Percentiles rank a stretch among this genome's conserved stretches.
phyloP scores from a whole-genome alignment of 37 sponge, comb jelly and placozoan species.

The Axinella damicornis region DNA sequence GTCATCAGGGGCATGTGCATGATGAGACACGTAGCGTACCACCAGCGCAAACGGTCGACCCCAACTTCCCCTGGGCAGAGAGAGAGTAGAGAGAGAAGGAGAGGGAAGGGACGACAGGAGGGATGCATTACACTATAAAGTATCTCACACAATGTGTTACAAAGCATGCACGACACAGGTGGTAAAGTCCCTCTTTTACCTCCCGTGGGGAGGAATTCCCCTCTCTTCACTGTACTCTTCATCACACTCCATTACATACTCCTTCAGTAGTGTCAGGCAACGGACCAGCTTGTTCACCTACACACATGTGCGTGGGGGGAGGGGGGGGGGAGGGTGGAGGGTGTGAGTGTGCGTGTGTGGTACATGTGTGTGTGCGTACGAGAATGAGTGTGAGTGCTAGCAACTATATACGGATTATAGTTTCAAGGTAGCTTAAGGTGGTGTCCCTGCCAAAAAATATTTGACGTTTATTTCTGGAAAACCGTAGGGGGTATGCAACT shows the following conservation, averaged over 20 bases:
- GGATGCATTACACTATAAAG: too few species aligned
- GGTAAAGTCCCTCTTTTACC: slow-evolving; percentile 38
- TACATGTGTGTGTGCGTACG: too few species aligned
- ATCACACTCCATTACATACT: slow-evolving; percentile 87
- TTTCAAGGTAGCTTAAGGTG: too few species aligned
- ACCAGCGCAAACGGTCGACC: slow-evolving; percentile 59
- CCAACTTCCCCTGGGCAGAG: slow-evolving; percentile 56
- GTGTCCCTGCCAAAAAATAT: too few species aligned
- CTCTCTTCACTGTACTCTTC: slow-evolving; percentile 85
- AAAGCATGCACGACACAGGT: too few species aligned
- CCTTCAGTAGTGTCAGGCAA: slow-evolving; percentile 84
- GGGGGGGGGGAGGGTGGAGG: too few species aligned
- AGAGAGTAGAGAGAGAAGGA: background rate
- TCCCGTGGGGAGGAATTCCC: slow-evolving; percentile 89
- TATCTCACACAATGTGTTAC: too few species aligned
- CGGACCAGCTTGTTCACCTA: slow-evolving; percentile 81
- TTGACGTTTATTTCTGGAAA: too few species aligned
- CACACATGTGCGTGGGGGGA: background rate
- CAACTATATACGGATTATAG: too few species aligned
- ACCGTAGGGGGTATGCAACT: too few species aligned
- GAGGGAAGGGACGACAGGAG: background rate
- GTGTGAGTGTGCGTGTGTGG: too few species aligned
- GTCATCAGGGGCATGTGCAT: slow-evolving; percentile 74
- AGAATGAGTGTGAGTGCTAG: too few species aligned
- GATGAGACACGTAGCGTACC: slow-evolving; percentile 57